Evolutionary conservation across 2,797 vertebrate genomes (phyloP).

Genomic region (Choloepus didactylus): DNA sequence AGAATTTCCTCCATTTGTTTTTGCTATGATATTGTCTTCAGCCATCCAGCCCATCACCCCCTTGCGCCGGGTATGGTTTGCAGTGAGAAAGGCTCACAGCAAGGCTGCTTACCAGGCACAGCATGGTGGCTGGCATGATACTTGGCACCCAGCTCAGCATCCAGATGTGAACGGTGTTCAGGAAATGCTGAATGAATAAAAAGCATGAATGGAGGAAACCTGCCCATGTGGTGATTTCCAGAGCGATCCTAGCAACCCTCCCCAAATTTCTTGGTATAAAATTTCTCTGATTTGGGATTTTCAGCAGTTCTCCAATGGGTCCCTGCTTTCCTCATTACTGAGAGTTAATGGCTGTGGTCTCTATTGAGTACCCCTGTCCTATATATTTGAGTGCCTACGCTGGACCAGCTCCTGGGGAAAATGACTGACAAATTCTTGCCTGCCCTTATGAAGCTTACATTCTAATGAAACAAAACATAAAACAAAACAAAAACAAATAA

Average conservation of each 20-base stretch:
- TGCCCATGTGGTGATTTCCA: constrained; percentile 28
- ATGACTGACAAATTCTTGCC: background rate
- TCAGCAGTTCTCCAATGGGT: background rate
- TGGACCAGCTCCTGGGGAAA: background rate
- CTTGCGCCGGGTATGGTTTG: background rate
- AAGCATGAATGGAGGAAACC: background rate
- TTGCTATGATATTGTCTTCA: background rate
- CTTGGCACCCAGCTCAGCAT: background rate
- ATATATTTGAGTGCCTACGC: background rate
- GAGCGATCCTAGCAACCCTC: background rate
- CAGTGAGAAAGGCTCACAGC: background rate
- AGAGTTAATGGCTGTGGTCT: background rate
- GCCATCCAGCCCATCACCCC: background rate
- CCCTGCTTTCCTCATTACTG: background rate
- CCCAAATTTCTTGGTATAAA: background rate
- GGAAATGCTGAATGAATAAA: constrained; percentile 23
- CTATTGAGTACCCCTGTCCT: background rate
- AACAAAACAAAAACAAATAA: background rate
- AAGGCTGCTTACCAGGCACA: background rate
- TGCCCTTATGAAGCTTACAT: background rate
- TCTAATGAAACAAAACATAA: background rate
- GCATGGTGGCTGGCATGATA: background rate
- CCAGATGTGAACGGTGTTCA: constrained; percentile 4
- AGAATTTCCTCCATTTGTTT: background rate
- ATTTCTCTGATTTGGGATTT: background rate